These are phyloP conservation scores for Osmerus eperlanus DNA, from an alignment of 2,113 vertebrate species.

Conservation along the genomic window DNA sequence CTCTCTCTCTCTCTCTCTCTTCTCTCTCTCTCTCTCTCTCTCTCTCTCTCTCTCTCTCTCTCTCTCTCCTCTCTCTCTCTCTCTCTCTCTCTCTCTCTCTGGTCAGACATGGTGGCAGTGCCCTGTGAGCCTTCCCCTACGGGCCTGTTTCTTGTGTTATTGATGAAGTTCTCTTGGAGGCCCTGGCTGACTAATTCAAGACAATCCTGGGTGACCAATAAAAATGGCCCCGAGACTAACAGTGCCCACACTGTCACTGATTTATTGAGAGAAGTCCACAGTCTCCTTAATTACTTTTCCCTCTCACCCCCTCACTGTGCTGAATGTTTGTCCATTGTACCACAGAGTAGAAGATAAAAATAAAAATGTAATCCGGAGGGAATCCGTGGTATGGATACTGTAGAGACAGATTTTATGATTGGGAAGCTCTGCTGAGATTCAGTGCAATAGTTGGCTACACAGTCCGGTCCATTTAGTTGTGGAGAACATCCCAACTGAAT, in stretches of 20 bases:
- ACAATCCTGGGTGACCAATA: conserved; percentile 18
- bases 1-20: not conserved
- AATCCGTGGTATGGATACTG: not conserved
- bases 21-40: not conserved
- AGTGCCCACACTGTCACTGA: conserved; percentile 4
- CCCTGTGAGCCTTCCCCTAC: not conserved
- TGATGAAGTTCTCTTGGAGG: conserved; percentile 2
- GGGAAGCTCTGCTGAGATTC: not conserved
- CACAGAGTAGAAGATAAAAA: not conserved
- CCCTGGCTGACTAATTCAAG: conserved; percentile 7
- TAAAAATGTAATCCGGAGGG: conserved; percentile 1
- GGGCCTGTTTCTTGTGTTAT: conserved; percentile 6
- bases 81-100: not conserved
- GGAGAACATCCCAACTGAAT: not conserved
- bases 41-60: not conserved
- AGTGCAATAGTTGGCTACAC: not conserved
- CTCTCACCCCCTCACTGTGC: not conserved
- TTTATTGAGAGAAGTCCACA: conserved; percentile 9
- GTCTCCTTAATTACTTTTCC: conserved; percentile 19
- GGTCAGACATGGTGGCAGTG: not conserved
- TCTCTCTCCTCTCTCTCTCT: not conserved
- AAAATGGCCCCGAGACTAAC: conserved; percentile 13
- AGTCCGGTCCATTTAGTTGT: too few species aligned
- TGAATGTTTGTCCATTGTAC: not conserved
- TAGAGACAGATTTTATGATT: not conserved